A percentile compares a stretch with the other conserved stretches of the same genome.
Conservation (phyloP, 2,888 invertebrate species). For the Chironomus riparius region DNA sequence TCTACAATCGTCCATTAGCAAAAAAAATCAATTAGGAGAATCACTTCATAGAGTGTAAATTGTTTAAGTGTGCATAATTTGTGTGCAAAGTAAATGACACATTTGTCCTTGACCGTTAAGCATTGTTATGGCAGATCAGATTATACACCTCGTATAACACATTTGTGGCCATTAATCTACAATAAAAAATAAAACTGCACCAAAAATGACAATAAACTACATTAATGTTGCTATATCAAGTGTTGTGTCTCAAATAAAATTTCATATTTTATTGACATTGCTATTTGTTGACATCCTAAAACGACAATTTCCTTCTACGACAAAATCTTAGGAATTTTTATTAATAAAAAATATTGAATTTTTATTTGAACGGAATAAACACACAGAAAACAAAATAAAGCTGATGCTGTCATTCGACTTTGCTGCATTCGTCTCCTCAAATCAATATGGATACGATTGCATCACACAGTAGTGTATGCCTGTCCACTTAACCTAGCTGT, state of each 20-base stretch:
- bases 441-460: background rate
- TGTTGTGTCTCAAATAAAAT: background rate
- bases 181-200: background rate
- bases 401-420: background rate
- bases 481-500: background rate
- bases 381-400: background rate
- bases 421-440: background rate
- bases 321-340: background rate
- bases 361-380: slow-evolving; percentile 1
- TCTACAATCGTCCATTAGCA: too few species aligned
- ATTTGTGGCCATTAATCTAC: background rate
- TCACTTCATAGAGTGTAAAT: too few species aligned
- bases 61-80: background rate
- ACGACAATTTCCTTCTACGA: background rate
- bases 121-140: background rate
- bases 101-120: background rate
- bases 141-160: background rate
- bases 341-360: background rate
- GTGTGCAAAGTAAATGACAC: background rate
- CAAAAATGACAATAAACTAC: background rate
- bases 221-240: background rate
- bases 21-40: too few species aligned
- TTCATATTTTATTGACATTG: background rate
- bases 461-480: background rate
- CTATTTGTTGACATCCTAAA: background rate